phyloP scores from a whole-genome alignment of 2,888 invertebrate genomes.

The Anorthoa munda region DNA sequence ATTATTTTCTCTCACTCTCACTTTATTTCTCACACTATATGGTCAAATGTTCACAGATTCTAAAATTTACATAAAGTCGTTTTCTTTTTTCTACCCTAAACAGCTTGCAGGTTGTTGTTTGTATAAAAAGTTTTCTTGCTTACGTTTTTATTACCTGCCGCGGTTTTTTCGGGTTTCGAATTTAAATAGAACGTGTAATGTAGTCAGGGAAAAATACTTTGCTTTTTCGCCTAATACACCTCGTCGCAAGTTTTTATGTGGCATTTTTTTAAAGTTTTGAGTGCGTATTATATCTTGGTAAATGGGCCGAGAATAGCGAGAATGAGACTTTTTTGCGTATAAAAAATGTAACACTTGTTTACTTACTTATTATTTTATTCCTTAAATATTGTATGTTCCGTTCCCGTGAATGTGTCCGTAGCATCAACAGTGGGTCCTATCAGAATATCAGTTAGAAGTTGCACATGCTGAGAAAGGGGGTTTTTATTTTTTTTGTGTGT shows the following conservation, averaged over 20 bases:
- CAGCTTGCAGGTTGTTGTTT: conserved; percentile 67
- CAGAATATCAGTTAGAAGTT: no score
- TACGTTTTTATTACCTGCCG: conserved; percentile 51
- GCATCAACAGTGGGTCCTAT: no score
- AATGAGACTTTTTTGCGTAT: conserved; percentile 6
- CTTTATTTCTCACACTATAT: conserved; percentile 75
- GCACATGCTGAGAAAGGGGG: no score
- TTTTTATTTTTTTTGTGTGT: no score
- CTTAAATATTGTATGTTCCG: no score
- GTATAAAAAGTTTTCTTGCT: conserved; percentile 57
- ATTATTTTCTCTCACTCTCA: conserved; percentile 76
- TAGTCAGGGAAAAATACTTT: conserved; percentile 44
- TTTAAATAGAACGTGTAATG: conserved; percentile 52
- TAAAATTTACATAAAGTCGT: conserved; percentile 78
- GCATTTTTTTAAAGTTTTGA: conserved; percentile 43
- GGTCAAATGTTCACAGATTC: conserved; percentile 76
- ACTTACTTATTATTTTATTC: no score
- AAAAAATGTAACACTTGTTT: conserved; percentile 12
- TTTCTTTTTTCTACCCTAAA: conserved; percentile 68
- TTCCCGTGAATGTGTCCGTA: no score
- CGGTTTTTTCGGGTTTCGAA: conserved; percentile 55
- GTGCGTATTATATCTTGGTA: conserved; percentile 22
- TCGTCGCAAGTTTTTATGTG: conserved; percentile 43
- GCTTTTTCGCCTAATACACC: conserved; percentile 45
- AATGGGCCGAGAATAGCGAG: conserved; percentile 21